These are phyloP conservation scores for Coilia nasus DNA, from an alignment of 2,797 vertebrate genomes.

Conservation along the genomic window DNA sequence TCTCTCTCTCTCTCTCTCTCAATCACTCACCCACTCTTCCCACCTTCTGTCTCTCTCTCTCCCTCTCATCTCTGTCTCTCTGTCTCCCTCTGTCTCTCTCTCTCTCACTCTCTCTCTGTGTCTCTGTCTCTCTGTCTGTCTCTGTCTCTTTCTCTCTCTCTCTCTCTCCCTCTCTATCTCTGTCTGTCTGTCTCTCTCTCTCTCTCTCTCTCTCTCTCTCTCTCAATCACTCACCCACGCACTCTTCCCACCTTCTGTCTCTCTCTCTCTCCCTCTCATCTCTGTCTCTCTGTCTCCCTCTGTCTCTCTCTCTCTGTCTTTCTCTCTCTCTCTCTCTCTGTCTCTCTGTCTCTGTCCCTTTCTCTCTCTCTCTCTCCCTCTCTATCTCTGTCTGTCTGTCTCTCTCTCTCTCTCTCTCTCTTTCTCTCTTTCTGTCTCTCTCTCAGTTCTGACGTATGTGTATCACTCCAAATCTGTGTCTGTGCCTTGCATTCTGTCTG, in stretches of 20 bases:
- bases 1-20: constrained; percentile 1
- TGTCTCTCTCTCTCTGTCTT: too few species aligned
- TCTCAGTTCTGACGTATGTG: not conserved
- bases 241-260: not conserved
- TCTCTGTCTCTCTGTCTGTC: too few species aligned
- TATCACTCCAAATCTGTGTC: not conserved
- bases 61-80: not conserved
- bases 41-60: not conserved
- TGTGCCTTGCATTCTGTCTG: not conserved
- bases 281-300: too few species aligned
- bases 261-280: not conserved
- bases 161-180: too few species aligned
- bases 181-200: constrained; percentile 8
- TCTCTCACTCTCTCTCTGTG: not conserved
- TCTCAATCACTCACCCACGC: constrained; percentile 30
- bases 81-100: not conserved
- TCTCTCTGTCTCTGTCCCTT: too few species aligned
- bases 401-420: not conserved
- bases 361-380: constrained; percentile 32
- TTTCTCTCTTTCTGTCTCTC: not conserved
- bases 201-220: constrained; percentile 30
- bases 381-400: too few species aligned
- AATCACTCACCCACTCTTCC: constrained; percentile 30
- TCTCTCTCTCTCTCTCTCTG: too few species aligned
- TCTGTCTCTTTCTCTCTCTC: too few species aligned